These are phyloP conservation scores for Onychostruthus taczanowskii DNA, from an alignment of 2,113 vertebrate genomes.

Conservation along the genomic window DNA sequence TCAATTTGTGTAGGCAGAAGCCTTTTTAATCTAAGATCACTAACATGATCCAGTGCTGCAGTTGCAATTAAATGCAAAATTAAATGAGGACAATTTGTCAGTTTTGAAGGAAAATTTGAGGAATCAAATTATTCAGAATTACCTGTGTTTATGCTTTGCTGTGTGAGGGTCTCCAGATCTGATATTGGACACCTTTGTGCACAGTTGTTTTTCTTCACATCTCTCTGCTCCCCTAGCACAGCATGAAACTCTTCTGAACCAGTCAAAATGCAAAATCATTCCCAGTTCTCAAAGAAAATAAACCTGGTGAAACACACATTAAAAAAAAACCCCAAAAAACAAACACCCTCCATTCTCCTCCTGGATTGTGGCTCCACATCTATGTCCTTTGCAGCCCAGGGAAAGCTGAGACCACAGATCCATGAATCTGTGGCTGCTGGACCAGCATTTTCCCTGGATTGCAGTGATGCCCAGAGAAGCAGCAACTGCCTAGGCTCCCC, in stretches of 20 bases:
- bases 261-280: neutral
- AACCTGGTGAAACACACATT: neutral
- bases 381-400: accelerated
- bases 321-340: neutral
- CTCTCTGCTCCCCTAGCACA: neutral
- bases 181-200: accelerated
- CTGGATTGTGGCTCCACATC: accelerated
- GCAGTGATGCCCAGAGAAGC: no score
- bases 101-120: neutral
- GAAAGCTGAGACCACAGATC: neutral
- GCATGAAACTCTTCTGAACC: accelerated
- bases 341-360: neutral
- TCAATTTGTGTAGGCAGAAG: neutral
- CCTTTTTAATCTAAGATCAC: neutral
- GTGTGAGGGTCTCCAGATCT: neutral
- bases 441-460: neutral
- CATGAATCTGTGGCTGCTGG: neutral
- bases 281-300: neutral
- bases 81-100: neutral
- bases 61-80: neutral
- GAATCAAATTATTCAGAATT: neutral
- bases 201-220: neutral
- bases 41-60: neutral
- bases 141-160: neutral
- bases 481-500: neutral